phyloP scores from a whole-genome alignment of 2,888 invertebrate genomes.

The Notodonta dromedarius region DNA sequence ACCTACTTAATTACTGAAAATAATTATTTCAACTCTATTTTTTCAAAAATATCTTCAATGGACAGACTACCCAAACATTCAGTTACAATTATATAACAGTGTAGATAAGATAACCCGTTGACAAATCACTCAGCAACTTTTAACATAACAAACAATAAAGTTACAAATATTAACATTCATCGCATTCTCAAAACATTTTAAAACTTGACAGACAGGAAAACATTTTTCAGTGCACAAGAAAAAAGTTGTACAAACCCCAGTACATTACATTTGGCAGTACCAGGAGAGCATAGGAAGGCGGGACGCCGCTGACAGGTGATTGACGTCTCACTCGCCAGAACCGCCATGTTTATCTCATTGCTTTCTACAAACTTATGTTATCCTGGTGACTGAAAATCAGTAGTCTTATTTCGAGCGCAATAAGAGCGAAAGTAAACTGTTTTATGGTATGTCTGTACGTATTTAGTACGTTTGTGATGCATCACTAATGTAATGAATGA shows the following conservation, averaged over 20 bases:
- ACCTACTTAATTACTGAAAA: no score
- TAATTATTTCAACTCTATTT: no score
- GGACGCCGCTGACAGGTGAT: slow-evolving; percentile 81
- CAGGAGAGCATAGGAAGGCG: slow-evolving; percentile 73
- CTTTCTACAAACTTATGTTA: slow-evolving; percentile 44
- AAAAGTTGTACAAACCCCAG: slow-evolving; percentile 51
- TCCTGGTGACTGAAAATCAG: slow-evolving; percentile 18
- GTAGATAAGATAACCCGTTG: slow-evolving; percentile 20
- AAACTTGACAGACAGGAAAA: slow-evolving; percentile 45
- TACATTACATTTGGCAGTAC: slow-evolving; percentile 69
- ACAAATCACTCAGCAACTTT: slow-evolving; percentile 30
- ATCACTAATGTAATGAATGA: slow-evolving; percentile 82
- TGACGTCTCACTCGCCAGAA: slow-evolving; percentile 80
- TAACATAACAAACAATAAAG: slow-evolving; percentile 37
- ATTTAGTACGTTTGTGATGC: slow-evolving; percentile 48
- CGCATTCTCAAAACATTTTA: slow-evolving; percentile 45
- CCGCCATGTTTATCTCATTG: slow-evolving; percentile 80
- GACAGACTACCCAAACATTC: no score
- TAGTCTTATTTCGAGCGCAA: slow-evolving; percentile 11
- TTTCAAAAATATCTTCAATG: no score
- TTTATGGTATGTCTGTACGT: slow-evolving; percentile 9
- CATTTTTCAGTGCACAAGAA: slow-evolving; percentile 46
- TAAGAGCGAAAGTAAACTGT: slow-evolving; percentile 32
- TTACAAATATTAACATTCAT: slow-evolving; percentile 42
- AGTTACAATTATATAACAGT: background rate